A percentile compares a stretch with the other conserved stretches of the same genome.
Conservation (phyloP, 2,113 vertebrate species). For the Catharus fuscescens region DNA sequence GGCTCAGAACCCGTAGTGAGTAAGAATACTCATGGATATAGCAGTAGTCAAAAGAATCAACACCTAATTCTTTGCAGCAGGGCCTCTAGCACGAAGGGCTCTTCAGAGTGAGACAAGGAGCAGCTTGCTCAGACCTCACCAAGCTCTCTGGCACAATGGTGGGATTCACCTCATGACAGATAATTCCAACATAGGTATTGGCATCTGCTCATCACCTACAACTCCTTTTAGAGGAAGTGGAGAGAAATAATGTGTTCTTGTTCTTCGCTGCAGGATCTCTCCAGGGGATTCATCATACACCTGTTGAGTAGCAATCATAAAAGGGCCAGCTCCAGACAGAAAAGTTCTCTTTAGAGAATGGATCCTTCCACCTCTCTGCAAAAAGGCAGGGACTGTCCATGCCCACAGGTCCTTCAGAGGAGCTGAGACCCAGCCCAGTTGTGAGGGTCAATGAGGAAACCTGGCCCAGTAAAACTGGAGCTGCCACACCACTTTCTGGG, state of each 20-base stretch:
- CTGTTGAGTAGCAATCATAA: neutral
- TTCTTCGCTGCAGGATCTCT: neutral
- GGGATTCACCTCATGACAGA: neutral
- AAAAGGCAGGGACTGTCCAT: neutral
- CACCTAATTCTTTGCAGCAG: neutral
- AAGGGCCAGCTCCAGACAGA: neutral
- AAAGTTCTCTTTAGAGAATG: neutral
- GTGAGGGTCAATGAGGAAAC: neutral
- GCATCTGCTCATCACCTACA: neutral
- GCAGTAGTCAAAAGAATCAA: neutral
- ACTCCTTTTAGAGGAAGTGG: neutral
- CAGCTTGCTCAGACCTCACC: neutral
- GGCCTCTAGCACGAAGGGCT: neutral
- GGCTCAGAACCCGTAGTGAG: neutral
- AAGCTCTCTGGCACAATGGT: neutral
- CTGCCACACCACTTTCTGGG: neutral
- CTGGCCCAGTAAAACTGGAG: neutral
- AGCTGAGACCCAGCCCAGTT: neutral
- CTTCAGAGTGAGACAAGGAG: neutral
- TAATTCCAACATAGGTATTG: neutral
- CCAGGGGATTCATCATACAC: neutral
- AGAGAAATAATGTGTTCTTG: neutral
- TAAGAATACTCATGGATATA: neutral
- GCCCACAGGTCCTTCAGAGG: neutral
- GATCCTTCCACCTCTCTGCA: neutral